Evolutionary conservation across 2,888 invertebrate species (phyloP).

Genomic region (Scaeva pyrastri): DNA sequence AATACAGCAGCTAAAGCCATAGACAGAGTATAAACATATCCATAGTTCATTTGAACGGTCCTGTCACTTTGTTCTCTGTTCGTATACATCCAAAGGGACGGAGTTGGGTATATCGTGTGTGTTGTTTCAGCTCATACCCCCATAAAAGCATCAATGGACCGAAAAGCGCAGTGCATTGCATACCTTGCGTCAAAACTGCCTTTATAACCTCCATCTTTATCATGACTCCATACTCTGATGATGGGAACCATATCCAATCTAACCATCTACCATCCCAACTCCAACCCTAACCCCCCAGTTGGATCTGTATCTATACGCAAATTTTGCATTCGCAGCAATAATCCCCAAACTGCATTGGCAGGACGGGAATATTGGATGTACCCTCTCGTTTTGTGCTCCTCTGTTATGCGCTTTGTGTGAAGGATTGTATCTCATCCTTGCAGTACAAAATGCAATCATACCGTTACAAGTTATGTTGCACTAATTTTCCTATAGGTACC

Average conservation of each 20-base stretch:
- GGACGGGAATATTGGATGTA: background rate
- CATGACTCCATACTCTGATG: conserved; percentile 60
- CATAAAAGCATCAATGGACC: conserved; percentile 35
- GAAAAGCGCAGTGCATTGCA: conserved; percentile 50
- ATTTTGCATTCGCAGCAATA: conserved; percentile 72
- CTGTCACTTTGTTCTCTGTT: conserved; percentile 9
- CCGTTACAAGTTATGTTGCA: conserved; percentile 75
- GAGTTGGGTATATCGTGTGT: background rate
- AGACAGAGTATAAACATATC: background rate
- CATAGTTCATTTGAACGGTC: conserved; percentile 36
- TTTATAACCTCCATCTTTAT: conserved; percentile 75
- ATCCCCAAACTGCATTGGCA: conserved; percentile 49
- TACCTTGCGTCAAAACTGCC: conserved; percentile 70
- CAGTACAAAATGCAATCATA: conserved; percentile 71
- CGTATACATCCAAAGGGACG: background rate
- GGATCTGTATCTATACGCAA: conserved; percentile 47
- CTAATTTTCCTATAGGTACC: conserved; percentile 51
- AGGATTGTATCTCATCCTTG: conserved; percentile 65
- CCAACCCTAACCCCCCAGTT: too few relatives aligned
- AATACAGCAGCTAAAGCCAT: too few relatives aligned
- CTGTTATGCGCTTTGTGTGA: conserved; percentile 3
- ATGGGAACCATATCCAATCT: conserved; percentile 45
- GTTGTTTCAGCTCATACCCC: conserved; percentile 43
- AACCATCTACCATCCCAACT: too few relatives aligned
- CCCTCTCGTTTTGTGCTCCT: conserved; percentile 6